Evolutionary conservation across 1,140 invertebrate genomes (phyloP).

Genomic region (Anadara kagoshimensis): DNA sequence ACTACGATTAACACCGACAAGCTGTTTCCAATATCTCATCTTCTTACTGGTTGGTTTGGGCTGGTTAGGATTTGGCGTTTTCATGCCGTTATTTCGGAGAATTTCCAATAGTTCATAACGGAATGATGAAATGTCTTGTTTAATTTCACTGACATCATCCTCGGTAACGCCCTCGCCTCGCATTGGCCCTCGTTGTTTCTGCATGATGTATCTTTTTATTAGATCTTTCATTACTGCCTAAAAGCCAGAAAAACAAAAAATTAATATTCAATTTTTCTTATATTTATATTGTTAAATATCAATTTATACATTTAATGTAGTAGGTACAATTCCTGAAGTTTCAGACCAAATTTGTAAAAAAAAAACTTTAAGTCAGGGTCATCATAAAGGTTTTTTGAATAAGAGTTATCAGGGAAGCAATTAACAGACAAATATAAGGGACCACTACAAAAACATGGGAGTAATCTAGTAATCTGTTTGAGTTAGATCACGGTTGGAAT

Average conservation of each 20-base stretch:
- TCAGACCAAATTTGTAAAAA: no score
- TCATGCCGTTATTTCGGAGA: constrained; percentile 77
- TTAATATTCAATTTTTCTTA: no score
- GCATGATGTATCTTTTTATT: constrained; percentile 93
- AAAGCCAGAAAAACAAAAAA: constrained; percentile 25
- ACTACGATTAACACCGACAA: constrained; percentile 44
- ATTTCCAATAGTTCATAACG: constrained; percentile 93
- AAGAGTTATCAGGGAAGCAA: no score
- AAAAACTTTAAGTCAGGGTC: no score
- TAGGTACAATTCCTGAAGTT: no score
- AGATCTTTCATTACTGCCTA: constrained; percentile 96
- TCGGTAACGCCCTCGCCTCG: constrained; percentile 99
- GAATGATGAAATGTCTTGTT: constrained; percentile 89
- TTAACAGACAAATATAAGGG: no score
- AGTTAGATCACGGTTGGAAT: no score
- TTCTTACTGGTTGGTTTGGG: constrained; percentile 71
- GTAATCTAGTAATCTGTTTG: no score
- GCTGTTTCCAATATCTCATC: constrained; percentile 63
- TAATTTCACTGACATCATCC: constrained; percentile 99
- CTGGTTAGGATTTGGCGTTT: constrained; percentile 66
- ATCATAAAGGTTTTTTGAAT: no score
- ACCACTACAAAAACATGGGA: no score
- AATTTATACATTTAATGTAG: no score
- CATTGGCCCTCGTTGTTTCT: constrained; percentile 93
- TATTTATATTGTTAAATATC: no score